Conservation (phyloP, 2,113 vertebrate genomes). For the Pomatostomus ruficeps region DNA sequence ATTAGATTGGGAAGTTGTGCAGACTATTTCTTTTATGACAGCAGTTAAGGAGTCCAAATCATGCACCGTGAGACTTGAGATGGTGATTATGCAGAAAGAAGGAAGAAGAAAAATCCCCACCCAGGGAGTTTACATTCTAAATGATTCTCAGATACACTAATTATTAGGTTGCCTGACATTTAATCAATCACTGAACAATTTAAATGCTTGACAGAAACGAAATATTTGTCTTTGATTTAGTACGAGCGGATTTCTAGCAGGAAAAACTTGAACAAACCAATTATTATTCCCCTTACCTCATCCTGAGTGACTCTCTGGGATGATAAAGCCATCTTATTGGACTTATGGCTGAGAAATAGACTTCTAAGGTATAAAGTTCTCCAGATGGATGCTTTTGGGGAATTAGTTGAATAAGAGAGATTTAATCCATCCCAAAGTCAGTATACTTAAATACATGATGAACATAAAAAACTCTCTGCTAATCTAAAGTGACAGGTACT, state of each 20-base stretch:
- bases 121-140: slow-evolving; percentile 44
- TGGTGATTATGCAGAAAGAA: slow-evolving; percentile 14
- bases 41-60: background rate
- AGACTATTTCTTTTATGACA: slow-evolving; percentile 22
- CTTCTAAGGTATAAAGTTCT: slow-evolving; percentile 60
- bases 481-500: slow-evolving; percentile 61
- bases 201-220: slow-evolving; percentile 22
- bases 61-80: background rate
- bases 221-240: slow-evolving; percentile 44
- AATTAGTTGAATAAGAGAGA: slow-evolving; percentile 56
- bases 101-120: slow-evolving; percentile 13
- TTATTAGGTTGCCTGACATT: slow-evolving; percentile 51
- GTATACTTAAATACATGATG: slow-evolving; percentile 42
- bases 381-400: slow-evolving; percentile 19
- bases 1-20: background rate
- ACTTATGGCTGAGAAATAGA: slow-evolving; percentile 45
- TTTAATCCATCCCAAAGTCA: slow-evolving; percentile 52
- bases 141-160: slow-evolving; percentile 35
- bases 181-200: slow-evolving; percentile 44
- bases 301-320: slow-evolving; percentile 36
- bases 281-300: slow-evolving; percentile 62
- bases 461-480: slow-evolving; percentile 54
- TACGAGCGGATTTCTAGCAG: slow-evolving; percentile 15
- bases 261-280: slow-evolving; percentile 52
- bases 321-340: slow-evolving; percentile 47